A percentile compares a stretch with the other conserved stretches of the same genome.
These are phyloP conservation scores for Porites lutea DNA, from an alignment of 64 coral and sea anemone species.

Conservation along the genomic window DNA sequence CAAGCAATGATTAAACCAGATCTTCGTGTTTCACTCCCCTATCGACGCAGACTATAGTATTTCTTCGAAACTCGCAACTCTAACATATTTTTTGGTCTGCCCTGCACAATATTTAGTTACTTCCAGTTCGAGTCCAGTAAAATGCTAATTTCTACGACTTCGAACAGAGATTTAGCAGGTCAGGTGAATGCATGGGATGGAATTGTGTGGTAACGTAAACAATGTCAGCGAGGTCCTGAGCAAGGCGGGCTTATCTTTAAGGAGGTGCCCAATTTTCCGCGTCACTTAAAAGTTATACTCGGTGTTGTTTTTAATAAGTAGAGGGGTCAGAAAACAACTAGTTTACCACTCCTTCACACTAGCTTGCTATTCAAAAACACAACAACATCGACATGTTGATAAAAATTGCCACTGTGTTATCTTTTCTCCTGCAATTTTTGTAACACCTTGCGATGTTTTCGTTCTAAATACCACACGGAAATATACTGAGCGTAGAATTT, in stretches of 20 bases:
- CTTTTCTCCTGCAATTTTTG: not conserved
- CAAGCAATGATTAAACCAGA: no score
- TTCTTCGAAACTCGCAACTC: no score
- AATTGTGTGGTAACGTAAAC: not conserved
- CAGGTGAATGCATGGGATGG: not conserved
- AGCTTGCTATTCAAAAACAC: slow-evolving; percentile 19
- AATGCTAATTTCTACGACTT: slow-evolving; percentile 14
- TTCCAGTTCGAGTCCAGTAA: not conserved
- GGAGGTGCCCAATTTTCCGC: not conserved
- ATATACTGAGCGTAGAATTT: no score
- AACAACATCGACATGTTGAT: not conserved
- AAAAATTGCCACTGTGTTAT: slow-evolving; percentile 2
- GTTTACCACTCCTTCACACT: not conserved
- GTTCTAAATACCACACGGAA: not conserved
- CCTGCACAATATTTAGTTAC: not conserved
- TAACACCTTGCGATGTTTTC: slow-evolving; percentile 4
- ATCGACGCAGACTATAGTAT: no score
- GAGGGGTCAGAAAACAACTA: not conserved
- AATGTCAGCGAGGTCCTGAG: not conserved
- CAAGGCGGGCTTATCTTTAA: not conserved
- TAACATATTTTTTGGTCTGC: not conserved
- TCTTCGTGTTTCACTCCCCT: no score
- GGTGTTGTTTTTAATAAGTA: slow-evolving; percentile 8
- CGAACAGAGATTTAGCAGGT: not conserved
- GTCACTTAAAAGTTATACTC: not conserved